Conservation (phyloP, 2,888 invertebrate species). For the Phasia obesa region DNA sequence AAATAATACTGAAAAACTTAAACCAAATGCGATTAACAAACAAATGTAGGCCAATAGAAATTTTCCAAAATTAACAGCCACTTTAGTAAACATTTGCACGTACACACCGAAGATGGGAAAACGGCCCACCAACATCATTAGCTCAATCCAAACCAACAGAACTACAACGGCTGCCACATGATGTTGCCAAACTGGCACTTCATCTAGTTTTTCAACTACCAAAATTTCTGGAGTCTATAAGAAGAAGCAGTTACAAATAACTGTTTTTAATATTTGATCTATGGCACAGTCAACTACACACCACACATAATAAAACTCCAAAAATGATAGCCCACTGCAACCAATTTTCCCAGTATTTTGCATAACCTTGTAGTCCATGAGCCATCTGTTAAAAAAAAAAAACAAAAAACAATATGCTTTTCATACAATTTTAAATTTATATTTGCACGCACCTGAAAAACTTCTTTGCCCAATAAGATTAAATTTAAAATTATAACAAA, state of each 20-base stretch:
- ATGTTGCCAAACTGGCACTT: conserved; percentile 87
- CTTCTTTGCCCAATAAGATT: conserved; percentile 87
- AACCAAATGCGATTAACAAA: conserved; percentile 89
- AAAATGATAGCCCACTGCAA: conserved; percentile 90
- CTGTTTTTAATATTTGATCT: neutral
- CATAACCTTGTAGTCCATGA: conserved; percentile 88
- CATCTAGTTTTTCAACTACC: conserved; percentile 75
- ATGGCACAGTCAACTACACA: conserved; percentile 77
- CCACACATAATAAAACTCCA: conserved; percentile 87
- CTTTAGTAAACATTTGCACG: conserved; percentile 94
- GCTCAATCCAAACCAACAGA: conserved; percentile 91
- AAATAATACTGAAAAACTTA: conserved; percentile 92
- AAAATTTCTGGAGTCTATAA: conserved; percentile 80
- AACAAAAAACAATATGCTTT: neutral
- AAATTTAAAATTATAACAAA: conserved; percentile 86
- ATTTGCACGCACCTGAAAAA: conserved; percentile 81
- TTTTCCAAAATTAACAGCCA: conserved; percentile 91
- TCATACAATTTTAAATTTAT: neutral
- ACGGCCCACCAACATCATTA: conserved; percentile 93
- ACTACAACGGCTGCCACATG: conserved; percentile 91
- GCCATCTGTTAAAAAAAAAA: conserved; percentile 84
- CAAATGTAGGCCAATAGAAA: conserved; percentile 92
- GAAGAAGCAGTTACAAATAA: neutral
- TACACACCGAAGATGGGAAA: conserved; percentile 94
- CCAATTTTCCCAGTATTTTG: conserved; percentile 93